Evolutionary conservation across 2,888 invertebrate genomes (phyloP), one percentile per base, ranked within the genome.

Genomic region (Pinctada fucata): DNA sequence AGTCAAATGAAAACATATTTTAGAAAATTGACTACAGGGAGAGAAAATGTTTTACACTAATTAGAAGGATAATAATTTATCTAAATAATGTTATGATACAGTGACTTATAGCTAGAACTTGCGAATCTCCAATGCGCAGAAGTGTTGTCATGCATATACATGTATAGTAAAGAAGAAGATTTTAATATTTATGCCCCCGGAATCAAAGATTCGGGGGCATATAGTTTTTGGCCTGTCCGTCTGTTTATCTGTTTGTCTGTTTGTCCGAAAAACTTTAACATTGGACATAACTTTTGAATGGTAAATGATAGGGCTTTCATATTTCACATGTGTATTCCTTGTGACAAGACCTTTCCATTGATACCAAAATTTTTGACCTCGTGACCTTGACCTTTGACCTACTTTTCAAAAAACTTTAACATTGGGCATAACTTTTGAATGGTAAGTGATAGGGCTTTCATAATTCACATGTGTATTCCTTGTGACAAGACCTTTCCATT

Each of bases 331-430:
- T 52, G 58, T 52, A 52, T 52, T 52, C 58, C 58, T 52, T 52
- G 5, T 52, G 58, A 10, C 58, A 52, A 10, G 58, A 52, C 58
- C 58, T 52, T 52, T 52, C 58, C 10, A 10, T 52, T 52, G 58
- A 10, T 52, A 52, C 58, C 58, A 52, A 52, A 52, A 5, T 52
- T 52, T 52, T 52, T 52, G 5, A 52, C 58, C 10, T 10, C 10
- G 58, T 52, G 58, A 52, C 58, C 58, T 52, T 52, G 58, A 52
- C 58, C 58, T 52, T 52, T 52, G 58, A 52, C 58, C 58, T 52
- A 52, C 58, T 52, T 52, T 52, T 52, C 6, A n/a, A 52, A 52
- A 52, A 52, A 52, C 58, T 52, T 52, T 52, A 52, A 52, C 58
- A 5, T 52, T 52, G 58, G 10, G 6, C 58, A 52, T 52, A 52